Conservation (phyloP, 1,140 invertebrate genomes). For the Sitophilus oryzae region DNA sequence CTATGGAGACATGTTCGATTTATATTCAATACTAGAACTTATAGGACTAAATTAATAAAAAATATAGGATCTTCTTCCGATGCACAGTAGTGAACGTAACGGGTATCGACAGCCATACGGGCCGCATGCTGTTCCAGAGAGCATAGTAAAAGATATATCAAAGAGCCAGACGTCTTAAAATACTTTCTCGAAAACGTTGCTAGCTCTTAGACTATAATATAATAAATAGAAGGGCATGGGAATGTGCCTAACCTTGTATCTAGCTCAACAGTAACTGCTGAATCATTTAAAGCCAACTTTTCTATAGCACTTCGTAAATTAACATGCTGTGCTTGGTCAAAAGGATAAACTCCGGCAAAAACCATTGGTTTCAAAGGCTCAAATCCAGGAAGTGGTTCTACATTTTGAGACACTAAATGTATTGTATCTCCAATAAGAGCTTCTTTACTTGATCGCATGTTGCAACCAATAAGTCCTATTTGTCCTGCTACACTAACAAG, state of each 20-base stretch:
- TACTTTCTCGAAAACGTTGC: no score
- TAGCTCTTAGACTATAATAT: no score
- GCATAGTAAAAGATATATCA: no score
- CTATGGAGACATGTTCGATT: no score
- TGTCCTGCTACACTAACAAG: conserved; percentile 64
- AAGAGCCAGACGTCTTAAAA: no score
- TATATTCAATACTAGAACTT: no score
- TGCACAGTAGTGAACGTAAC: no score
- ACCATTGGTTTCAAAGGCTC: conserved; percentile 79
- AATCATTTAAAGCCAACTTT: conserved; percentile 90
- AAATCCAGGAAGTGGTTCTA: conserved; percentile 63
- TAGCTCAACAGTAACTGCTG: conserved; percentile 70
- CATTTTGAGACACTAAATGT: conserved; percentile 48
- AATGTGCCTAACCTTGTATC: conserved; percentile 79
- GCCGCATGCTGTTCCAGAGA: no score
- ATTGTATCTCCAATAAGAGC: conserved; percentile 82
- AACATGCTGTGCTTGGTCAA: conserved; percentile 78
- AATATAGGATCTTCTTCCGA: no score
- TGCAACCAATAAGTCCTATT: conserved; percentile 76
- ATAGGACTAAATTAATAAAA: no score
- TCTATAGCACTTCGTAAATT: conserved; percentile 76
- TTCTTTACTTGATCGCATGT: conserved; percentile 73
- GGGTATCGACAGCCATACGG: no score
- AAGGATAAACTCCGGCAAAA: conserved; percentile 90
- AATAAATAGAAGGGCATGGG: no score